Evolutionary conservation across 2,113 vertebrate genomes (phyloP), one percentile per base, ranked within the genome.

Genomic region (Syngnathoides biaculeatus): DNA sequence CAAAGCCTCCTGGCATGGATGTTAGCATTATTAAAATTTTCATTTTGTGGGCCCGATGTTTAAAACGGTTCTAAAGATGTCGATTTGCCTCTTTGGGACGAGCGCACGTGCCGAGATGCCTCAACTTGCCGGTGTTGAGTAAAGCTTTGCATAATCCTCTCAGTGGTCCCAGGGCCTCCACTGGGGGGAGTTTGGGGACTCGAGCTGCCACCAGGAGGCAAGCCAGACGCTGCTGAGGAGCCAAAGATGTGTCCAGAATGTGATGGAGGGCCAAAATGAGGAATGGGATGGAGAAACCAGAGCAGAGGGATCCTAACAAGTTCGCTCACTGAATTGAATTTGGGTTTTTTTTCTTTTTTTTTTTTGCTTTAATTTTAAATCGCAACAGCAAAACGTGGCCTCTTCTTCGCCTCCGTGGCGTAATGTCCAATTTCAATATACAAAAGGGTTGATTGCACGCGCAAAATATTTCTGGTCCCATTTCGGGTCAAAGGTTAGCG

Each of bases 211-310:
- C 38, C 55, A 63, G 81, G 78, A 69, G 24, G 42, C 0, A 38
- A 67, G 56, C 77, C 79, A 75, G 60, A 20, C 38, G 40, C 60
- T 62, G 0, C 26, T 43, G 13, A 10, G 20, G 68, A 60, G 67
- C 69, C 77, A 79, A 55, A 64, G 58, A 71, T 63, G 22, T 78
- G 79, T 72, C 69, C 65, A 74, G 61, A 71, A 38, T 64, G 69
- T 70, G 63, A 77, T 76, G 48, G 55, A 19, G 30, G 68, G 69
- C 40, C 20, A 30, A 27, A 55, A 69, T 11, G 27, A 43, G 63
- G 26, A 45, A 52, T 22, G 1, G 53, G 42, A 72, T 82, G 82
- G 68, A 39, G 75, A 84, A 86, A 85, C 42, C 56, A 64, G 55
- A 71, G 66, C 39, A 38, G 61, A 75, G 62, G 73, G 62, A 79